Conservation (phyloP, 1,140 invertebrate genomes). For the Diabrotica undecimpunctata region DNA sequence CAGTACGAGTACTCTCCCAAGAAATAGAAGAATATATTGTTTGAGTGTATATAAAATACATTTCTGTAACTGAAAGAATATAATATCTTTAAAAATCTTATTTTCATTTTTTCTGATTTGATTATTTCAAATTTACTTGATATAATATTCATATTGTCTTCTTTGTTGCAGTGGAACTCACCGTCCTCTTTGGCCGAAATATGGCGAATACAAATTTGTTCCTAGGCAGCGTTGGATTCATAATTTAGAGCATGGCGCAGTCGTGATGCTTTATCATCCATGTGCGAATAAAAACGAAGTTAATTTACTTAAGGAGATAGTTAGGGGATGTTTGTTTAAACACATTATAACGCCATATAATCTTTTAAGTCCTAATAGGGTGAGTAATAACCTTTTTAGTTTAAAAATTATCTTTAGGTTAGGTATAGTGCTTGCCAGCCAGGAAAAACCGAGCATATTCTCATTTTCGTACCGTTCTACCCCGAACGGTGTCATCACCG, state of each 20-base stretch:
- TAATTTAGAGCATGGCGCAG: conserved; percentile 80
- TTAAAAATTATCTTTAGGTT: too few species aligned
- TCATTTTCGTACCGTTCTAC: too few species aligned
- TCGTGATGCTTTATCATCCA: conserved; percentile 85
- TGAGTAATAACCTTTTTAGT: conserved; percentile 47
- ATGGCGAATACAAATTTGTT: conserved; percentile 78
- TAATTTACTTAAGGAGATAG: conserved; percentile 58
- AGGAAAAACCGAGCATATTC: too few species aligned
- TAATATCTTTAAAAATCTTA: too few species aligned
- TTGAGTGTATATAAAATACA: too few species aligned
- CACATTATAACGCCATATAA: conserved; percentile 79
- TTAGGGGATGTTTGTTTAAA: conserved; percentile 69
- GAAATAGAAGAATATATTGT: too few species aligned
- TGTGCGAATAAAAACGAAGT: conserved; percentile 72
- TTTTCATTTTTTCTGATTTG: conserved; percentile 1
- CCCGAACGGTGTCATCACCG: too few species aligned
- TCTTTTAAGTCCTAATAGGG: conserved; percentile 57
- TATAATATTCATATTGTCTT: neutral
- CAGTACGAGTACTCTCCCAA: too few species aligned
- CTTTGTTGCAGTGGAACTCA: conserved; percentile 64
- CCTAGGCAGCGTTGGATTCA: conserved; percentile 83
- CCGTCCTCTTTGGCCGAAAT: conserved; percentile 75
- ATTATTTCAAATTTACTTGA: conserved; percentile 12
- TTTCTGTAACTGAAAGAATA: too few species aligned
- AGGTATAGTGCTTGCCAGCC: too few species aligned